phyloP scores from a whole-genome alignment of 1,140 invertebrate genomes.

The Acyrthosiphon pisum region DNA sequence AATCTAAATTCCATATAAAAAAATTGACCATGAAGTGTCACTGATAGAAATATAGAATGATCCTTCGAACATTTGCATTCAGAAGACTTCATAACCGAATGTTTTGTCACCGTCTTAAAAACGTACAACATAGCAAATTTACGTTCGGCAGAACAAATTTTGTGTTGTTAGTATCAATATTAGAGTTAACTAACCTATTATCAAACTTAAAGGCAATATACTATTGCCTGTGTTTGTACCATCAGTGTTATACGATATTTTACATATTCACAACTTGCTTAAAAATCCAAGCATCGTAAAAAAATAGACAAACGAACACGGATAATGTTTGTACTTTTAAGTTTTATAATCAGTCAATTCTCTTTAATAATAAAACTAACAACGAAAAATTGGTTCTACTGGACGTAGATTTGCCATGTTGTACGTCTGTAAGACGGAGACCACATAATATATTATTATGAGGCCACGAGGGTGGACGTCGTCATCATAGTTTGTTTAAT shows the following conservation, averaged over 20 bases:
- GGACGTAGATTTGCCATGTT: not conserved
- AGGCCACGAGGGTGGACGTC: not conserved
- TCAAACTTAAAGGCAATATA: not conserved
- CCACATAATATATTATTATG: not conserved
- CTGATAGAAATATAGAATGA: not conserved
- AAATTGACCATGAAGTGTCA: not conserved
- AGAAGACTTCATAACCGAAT: not conserved
- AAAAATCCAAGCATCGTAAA: not conserved
- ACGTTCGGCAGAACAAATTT: not conserved
- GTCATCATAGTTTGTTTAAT: not conserved
- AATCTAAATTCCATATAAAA: not conserved
- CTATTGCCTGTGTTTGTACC: not conserved
- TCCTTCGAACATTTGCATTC: not conserved
- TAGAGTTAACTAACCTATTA: not conserved
- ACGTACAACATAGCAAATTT: not conserved
- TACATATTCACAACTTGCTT: not conserved
- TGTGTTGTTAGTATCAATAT: not conserved
- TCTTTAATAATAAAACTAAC: not conserved
- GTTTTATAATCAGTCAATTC: not conserved
- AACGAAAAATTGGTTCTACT: not conserved
- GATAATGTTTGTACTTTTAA: not conserved
- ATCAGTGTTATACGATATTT: not conserved
- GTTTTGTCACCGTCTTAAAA: not conserved
- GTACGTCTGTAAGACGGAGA: not conserved
- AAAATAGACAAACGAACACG: not conserved